Conservation (phyloP, 2,888 invertebrate genomes). For the Meteorus cinctellus region DNA sequence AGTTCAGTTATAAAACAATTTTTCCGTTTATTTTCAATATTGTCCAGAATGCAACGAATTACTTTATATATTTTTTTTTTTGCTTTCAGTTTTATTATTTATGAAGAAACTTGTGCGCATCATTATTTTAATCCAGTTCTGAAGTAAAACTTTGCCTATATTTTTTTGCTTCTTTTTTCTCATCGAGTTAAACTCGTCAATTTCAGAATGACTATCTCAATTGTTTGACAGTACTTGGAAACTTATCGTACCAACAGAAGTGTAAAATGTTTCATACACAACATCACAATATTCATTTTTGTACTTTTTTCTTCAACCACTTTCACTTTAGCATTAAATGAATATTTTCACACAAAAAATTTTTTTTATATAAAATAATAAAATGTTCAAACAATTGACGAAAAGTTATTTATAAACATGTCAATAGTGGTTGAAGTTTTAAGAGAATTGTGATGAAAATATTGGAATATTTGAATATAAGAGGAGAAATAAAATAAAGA, state of each 20-base stretch:
- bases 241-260: neutral
- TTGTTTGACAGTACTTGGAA: constrained; percentile 4
- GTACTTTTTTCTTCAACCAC: neutral
- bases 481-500: neutral
- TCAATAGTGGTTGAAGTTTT: neutral
- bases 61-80: neutral
- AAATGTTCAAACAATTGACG: neutral
- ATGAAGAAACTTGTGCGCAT: neutral
- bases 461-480: neutral
- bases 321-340: neutral
- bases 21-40: neutral
- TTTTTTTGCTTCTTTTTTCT: neutral
- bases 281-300: neutral
- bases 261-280: neutral
- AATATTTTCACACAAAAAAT: neutral
- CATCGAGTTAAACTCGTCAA: neutral
- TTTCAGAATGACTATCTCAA: neutral
- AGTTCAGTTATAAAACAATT: neutral
- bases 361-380: neutral
- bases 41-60: neutral
- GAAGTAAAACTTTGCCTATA: too few species aligned
- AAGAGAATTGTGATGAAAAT: neutral
- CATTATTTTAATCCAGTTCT: neutral
- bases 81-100: neutral
- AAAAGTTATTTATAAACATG: neutral